Evolutionary conservation across 2,113 vertebrate species (phyloP), one percentile per base, ranked within the genome.

Genomic region (Pogona vitticeps): DNA sequence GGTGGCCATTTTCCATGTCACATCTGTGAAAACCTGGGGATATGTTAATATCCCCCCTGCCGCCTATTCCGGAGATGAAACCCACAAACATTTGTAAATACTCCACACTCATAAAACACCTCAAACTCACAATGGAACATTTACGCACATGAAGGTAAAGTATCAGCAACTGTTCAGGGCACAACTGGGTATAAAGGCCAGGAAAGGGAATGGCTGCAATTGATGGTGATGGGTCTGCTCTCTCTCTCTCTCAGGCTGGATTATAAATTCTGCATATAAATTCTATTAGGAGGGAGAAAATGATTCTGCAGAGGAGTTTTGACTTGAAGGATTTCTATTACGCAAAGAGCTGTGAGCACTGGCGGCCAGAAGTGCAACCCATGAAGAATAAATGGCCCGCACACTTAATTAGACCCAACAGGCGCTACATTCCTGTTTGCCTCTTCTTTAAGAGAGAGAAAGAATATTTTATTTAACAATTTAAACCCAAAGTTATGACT

Each of bases 31-130:
- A 86, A 84, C 14, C 77, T 28, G 17, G 20, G 31, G 36, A 70
- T 17, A 14, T 13, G 26, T 42, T 79, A 23, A 78, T 31, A 82
- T 84, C 38, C 10, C 85, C 56, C 76, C 33, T 5, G 36, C 31
- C 20, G 31, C 28, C 3, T n/a, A 85, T 61, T 58, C 10, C 26
- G 21, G n/a, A 38, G 10, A 13, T 58, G 65, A 46, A 77, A 46
- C 75, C 77, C 68, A 83, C 38, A 84, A 70, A 83, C 26, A 85
- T 20, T 40, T 33, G 78, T 80, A 83, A 91, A 86, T 7, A 28
- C 18, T n/a, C 75, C 67, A 56, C 65, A 36, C 83, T 81, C 18
- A 76, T 80, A 88, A 85, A 82, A 21, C 33, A 23, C 38, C 2
- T 23, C 40, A 0, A 75, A 83, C 63, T 40, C 9, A 78, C n/a